phyloP scores from a whole-genome alignment of 1,140 invertebrate species.

The Papilio xuthus region DNA sequence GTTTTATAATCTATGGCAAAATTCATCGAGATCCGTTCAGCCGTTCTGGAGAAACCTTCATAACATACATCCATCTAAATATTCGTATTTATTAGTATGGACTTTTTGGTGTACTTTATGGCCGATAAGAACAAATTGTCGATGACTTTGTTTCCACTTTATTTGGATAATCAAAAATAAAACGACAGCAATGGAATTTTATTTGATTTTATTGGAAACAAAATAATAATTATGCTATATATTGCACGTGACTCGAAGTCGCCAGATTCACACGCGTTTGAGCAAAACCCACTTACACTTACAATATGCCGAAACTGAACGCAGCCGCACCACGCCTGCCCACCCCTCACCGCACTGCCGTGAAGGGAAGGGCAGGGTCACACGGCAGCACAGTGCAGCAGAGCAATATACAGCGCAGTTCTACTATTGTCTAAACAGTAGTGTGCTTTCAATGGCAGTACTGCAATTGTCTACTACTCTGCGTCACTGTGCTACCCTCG shows the following conservation, averaged over 20 bases:
- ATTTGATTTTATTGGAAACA: constrained; percentile 77
- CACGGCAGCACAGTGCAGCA: background rate
- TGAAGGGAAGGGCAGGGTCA: background rate
- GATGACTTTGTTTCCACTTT: too few species aligned
- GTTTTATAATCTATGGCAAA: too few species aligned
- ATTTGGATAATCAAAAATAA: background rate
- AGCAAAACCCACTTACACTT: constrained; percentile 75
- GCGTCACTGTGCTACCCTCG: background rate
- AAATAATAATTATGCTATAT: constrained; percentile 80
- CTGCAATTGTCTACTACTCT: background rate
- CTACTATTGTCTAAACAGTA: background rate
- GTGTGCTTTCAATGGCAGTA: background rate
- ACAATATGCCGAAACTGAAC: constrained; percentile 43
- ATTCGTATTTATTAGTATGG: too few species aligned
- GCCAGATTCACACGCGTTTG: constrained; percentile 61
- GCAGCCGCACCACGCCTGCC: background rate
- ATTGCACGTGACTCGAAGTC: constrained; percentile 76
- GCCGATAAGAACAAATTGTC: too few species aligned
- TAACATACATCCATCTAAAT: too few species aligned
- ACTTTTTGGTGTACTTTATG: too few species aligned
- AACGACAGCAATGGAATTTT: constrained; percentile 55
- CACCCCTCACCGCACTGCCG: background rate
- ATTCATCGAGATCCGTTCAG: too few species aligned
- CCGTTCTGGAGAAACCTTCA: too few species aligned
- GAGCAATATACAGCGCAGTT: background rate